phyloP scores from a whole-genome alignment of 2,113 vertebrate species.

The Anoura caudifer region DNA sequence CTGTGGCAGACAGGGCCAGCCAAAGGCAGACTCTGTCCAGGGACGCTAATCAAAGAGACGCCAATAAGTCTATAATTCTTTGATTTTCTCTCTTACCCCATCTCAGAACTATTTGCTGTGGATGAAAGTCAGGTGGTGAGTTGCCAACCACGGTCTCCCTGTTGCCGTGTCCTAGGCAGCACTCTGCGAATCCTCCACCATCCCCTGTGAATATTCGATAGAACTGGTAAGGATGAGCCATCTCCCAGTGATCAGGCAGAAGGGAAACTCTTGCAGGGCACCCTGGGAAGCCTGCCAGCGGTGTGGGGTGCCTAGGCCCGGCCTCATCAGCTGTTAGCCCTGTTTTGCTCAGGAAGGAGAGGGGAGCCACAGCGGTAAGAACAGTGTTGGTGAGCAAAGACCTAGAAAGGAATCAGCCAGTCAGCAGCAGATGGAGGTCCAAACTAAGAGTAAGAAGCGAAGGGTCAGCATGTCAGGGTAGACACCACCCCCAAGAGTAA shows the following conservation, averaged over 20 bases:
- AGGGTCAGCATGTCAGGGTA: neutral
- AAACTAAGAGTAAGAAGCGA: neutral
- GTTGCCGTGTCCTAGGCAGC: neutral
- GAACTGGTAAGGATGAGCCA: no score
- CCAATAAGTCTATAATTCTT: neutral
- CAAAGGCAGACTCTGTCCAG: neutral
- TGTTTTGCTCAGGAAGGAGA: neutral
- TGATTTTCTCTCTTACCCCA: neutral
- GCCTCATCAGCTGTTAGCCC: no score
- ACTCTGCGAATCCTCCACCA: no score
- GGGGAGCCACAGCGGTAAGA: neutral
- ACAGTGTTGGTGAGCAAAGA: neutral
- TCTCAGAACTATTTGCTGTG: neutral
- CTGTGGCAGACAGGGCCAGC: neutral
- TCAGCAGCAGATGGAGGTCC: neutral
- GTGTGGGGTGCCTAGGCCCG: no score
- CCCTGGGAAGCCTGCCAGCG: no score
- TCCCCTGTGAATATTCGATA: neutral
- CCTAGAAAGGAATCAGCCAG: neutral
- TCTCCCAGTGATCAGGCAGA: neutral
- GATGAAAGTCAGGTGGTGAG: neutral
- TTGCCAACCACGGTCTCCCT: neutral
- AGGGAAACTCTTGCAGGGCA: no score
- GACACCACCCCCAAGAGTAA: neutral
- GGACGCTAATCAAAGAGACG: neutral